Percentiles rank a stretch among this genome's conserved stretches.
phyloP scores from a whole-genome alignment of 2,797 vertebrate genomes.

The Apogon talboti region DNA sequence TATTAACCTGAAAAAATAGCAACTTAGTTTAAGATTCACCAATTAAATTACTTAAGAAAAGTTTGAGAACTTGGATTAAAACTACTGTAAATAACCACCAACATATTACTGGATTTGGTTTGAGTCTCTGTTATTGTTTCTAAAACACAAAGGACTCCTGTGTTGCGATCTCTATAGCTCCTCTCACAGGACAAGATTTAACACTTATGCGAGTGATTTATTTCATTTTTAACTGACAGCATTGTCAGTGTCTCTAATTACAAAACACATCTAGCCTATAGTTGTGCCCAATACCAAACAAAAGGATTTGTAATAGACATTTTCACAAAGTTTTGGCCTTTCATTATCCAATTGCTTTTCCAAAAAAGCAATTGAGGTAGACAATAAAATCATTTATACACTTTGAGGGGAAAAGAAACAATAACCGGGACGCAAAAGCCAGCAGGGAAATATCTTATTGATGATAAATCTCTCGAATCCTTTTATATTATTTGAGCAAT shows the following conservation, averaged over 20 bases:
- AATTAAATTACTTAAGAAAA: constrained; percentile 32
- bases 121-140: constrained; percentile 21
- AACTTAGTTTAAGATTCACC: constrained; percentile 26
- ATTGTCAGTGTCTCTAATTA: constrained; percentile 32
- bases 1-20: constrained; percentile 20
- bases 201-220: constrained; percentile 10
- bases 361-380: constrained; percentile 46
- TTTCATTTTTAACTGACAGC: constrained; percentile 38
- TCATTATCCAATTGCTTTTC: constrained; percentile 54
- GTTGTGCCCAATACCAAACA: constrained; percentile 16
- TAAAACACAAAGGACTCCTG: constrained; percentile 21
- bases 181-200: constrained; percentile 23
- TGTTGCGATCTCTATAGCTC: constrained; percentile 14
- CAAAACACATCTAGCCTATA: constrained; percentile 20
- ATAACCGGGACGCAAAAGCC: constrained; percentile 49
- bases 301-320: constrained; percentile 51
- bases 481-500: constrained; percentile 44
- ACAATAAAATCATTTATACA: constrained; percentile 58
- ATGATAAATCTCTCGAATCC: constrained; percentile 38
- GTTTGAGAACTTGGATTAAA: constrained; percentile 21
- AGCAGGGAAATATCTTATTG: constrained; percentile 52
- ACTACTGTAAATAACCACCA: constrained; percentile 19
- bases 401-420: constrained; percentile 53
- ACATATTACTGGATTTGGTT: constrained; percentile 20
- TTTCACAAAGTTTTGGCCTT: constrained; percentile 30